These are phyloP conservation scores for Formica aserva DNA, from an alignment of 2,888 invertebrate genomes.

Conservation along the genomic window DNA sequence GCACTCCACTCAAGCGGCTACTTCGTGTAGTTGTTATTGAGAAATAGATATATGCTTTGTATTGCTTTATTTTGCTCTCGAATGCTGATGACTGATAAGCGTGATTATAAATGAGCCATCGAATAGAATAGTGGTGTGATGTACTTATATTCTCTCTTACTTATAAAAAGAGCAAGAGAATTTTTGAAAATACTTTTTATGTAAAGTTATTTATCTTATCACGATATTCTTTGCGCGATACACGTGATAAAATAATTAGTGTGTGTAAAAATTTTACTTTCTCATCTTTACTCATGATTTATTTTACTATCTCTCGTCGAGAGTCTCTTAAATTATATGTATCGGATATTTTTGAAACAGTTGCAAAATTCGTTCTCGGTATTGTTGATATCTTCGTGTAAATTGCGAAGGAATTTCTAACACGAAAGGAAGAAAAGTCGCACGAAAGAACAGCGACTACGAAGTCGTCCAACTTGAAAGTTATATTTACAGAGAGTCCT, in stretches of 20 bases:
- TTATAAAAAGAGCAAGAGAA: neutral
- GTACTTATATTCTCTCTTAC: neutral
- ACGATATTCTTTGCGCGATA: neutral
- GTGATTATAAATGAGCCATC: conserved; percentile 11
- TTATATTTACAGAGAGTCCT: conserved; percentile 49
- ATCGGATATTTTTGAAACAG: conserved; percentile 15
- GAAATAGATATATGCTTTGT: conserved; percentile 2
- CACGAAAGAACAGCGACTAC: conserved; percentile 31
- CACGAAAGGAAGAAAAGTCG: conserved; percentile 8
- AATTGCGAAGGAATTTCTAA: conserved; percentile 39
- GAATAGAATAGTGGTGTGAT: neutral
- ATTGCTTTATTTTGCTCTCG: conserved; percentile 3
- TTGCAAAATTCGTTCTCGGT: conserved; percentile 8
- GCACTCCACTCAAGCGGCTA: conserved; percentile 3
- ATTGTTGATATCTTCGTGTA: conserved; percentile 26
- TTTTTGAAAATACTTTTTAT: neutral
- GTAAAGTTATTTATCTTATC: neutral
- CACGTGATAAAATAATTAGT: no score
- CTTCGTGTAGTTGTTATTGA: conserved; percentile 8
- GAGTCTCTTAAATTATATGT: neutral
- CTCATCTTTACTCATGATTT: neutral
- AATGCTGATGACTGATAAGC: neutral
- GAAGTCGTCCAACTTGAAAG: conserved; percentile 35
- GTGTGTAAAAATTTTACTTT: neutral
- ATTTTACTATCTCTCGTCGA: neutral